A percentile compares a stretch with the other conserved stretches of the same genome.
phyloP scores from a whole-genome alignment of 1,140 invertebrate species.

The Parapsyche elsis region DNA sequence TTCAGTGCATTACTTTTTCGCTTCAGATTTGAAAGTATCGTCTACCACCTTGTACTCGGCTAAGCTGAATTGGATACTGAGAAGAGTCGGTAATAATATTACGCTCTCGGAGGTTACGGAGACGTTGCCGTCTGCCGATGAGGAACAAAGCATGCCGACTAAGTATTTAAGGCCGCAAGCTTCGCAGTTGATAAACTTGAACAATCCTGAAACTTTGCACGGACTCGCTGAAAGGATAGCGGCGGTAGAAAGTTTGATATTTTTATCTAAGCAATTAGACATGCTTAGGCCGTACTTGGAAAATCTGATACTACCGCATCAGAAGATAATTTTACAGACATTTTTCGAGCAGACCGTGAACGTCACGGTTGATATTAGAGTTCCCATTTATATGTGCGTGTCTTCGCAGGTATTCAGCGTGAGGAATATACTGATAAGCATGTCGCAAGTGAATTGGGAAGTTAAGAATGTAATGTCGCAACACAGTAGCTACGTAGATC shows the following conservation, averaged over 20 bases:
- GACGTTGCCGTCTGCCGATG: conserved; percentile 55
- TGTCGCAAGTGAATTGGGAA: conserved; percentile 96
- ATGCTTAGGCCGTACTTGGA: conserved; percentile 85
- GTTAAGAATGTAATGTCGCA: conserved; percentile 95
- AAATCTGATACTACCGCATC: conserved; percentile 73
- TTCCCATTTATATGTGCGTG: conserved; percentile 88
- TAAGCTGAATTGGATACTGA: conserved; percentile 79
- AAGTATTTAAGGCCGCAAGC: conserved; percentile 73
- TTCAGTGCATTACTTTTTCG: conserved; percentile 91
- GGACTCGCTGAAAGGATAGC: conserved; percentile 88
- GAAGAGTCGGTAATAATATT: conserved; percentile 78
- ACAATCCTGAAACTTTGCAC: conserved; percentile 77
- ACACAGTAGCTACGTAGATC: conserved; percentile 90
- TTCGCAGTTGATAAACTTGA: conserved; percentile 79
- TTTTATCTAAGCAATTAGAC: conserved; percentile 88
- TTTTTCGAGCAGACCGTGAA: conserved; percentile 82
- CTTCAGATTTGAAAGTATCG: conserved; percentile 65
- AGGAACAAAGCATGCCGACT: conserved; percentile 61
- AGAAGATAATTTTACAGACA: conserved; percentile 77
- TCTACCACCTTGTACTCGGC: conserved; percentile 71
- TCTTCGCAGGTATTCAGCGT: conserved; percentile 84
- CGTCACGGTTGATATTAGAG: conserved; percentile 78
- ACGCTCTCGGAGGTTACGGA: conserved; percentile 59
- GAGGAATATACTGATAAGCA: conserved; percentile 80
- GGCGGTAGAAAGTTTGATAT: conserved; percentile 91